These are phyloP conservation scores for Achatina immaculata DNA, from an alignment of 1,140 invertebrate species.

Conservation along the genomic window DNA sequence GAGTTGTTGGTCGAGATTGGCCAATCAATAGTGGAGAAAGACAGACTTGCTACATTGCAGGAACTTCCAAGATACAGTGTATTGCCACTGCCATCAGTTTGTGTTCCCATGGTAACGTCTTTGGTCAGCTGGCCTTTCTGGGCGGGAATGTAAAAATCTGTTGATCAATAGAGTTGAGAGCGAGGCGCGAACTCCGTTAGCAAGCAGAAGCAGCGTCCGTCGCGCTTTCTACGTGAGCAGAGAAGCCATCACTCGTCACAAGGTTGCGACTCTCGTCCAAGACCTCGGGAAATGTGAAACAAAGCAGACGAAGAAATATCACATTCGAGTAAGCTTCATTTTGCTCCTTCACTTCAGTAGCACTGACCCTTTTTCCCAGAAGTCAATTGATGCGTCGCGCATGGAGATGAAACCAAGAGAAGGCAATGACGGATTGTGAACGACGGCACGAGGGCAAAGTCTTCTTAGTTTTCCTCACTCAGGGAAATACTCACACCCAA, in stretches of 20 bases:
- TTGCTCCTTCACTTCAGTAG: neutral
- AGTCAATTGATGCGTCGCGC: neutral
- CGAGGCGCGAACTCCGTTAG: conserved; percentile 2
- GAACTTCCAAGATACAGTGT: neutral
- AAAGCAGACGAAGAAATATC: neutral
- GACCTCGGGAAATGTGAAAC: neutral
- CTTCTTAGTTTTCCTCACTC: no score
- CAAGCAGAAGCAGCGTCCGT: neutral
- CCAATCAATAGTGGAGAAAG: conserved; percentile 25
- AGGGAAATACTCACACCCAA: no score
- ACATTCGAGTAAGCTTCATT: neutral
- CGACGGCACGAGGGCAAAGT: no score
- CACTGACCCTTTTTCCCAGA: neutral
- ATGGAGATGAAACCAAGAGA: neutral
- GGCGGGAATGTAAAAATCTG: conserved; percentile 35
- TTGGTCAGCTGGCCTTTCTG: conserved; percentile 32
- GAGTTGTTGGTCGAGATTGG: conserved; percentile 9
- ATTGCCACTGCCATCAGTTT: conserved; percentile 19
- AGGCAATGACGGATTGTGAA: neutral
- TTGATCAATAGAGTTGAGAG: conserved; percentile 28
- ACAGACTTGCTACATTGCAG: conserved; percentile 12
- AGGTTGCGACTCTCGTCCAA: neutral
- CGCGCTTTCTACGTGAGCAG: neutral
- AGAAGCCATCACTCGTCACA: neutral
- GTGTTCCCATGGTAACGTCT: conserved; percentile 33